These are phyloP conservation scores for Spodoptera picta DNA, from an alignment of 2,888 invertebrate genomes.

Conservation along the genomic window DNA sequence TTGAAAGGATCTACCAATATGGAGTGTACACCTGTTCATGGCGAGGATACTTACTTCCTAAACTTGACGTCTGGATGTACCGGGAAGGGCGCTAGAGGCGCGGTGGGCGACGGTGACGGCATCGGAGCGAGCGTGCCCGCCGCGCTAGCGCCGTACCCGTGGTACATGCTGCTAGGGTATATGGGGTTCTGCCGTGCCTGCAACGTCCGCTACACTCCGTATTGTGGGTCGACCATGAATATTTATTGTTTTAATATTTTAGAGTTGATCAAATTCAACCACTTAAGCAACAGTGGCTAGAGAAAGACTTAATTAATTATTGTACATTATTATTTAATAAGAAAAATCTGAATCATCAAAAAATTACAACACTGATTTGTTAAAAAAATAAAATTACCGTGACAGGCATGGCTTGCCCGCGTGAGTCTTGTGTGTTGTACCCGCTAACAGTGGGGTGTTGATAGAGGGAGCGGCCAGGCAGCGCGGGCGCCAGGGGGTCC, in stretches of 20 bases:
- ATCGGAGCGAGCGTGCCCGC: constrained; percentile 80
- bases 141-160: constrained; percentile 83
- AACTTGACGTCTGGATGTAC: constrained; percentile 98
- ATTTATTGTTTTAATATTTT: neutral
- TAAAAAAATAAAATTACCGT: constrained; percentile 70
- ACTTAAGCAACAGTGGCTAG: too few relatives aligned
- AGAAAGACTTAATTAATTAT: too few relatives aligned
- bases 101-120: constrained; percentile 82
- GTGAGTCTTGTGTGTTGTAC: constrained; percentile 82
- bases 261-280: too few relatives aligned
- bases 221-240: neutral
- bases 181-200: constrained; percentile 88
- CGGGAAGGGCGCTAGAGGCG: constrained; percentile 90
- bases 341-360: too few relatives aligned
- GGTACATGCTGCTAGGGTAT: constrained; percentile 88
- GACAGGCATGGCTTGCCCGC: constrained; percentile 78
- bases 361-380: too few relatives aligned
- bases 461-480: constrained; percentile 78
- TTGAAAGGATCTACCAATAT: too few relatives aligned
- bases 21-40: neutral
- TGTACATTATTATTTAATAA: neutral
- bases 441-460: constrained; percentile 83
- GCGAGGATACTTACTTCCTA: constrained; percentile 86
- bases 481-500: constrained; percentile 81
- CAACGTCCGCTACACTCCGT: constrained; percentile 31